Base-by-base conservation (phyloP, 2,888 invertebrate genomes). In the Pterostichus niger region DNA sequence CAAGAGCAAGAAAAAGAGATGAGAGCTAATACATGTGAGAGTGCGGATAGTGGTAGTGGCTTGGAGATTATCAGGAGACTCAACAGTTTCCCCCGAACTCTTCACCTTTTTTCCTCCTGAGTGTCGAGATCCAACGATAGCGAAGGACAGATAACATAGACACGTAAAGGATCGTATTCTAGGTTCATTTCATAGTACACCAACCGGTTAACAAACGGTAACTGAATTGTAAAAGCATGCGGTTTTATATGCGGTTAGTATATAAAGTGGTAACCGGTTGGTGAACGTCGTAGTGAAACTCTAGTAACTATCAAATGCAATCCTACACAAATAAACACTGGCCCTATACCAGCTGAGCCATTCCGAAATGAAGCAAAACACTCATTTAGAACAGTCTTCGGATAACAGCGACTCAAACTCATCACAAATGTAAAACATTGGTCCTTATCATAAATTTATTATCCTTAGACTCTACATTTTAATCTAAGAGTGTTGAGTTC, bases 81-180 rank as follows among this genome's bases (percentile, higher is more conserved):
- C 88, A 87, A 88, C 87, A 89, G 88, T 89, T 90, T 90, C 91
- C 91, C 91, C 91, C 90, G 89, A 90, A 90, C 90, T 90, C 91
- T 92, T 92, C 92, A 92, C 92, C 92, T 92, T 92, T 92, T 92
- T 92, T 92, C 92, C 92, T 92, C 92, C 92, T 92, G 91, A 87
- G 85, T 85, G 86, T 88, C 87, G 88, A 78, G 88, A 88, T 89
- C 90, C 89, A 84, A 71, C 49, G 82, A 83, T 83, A 89, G 88
- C 88, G 88, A 88, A 90, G 89, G 89, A 89, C 89, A 89, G 89
- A 88, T 89, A 90, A 87, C 87, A 89, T 81, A 79, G 88, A 90
- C 88, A 89, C 89, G 88, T 88, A 88, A 89, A 88, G 88, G 88
- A 89, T 89, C 89, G 89, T 89, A 89, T 89, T 90, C 89, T 89